Percentiles rank a stretch among this genome's conserved stretches.
Conservation (phyloP, 1,140 invertebrate genomes). For the Magallana gigas region DNA sequence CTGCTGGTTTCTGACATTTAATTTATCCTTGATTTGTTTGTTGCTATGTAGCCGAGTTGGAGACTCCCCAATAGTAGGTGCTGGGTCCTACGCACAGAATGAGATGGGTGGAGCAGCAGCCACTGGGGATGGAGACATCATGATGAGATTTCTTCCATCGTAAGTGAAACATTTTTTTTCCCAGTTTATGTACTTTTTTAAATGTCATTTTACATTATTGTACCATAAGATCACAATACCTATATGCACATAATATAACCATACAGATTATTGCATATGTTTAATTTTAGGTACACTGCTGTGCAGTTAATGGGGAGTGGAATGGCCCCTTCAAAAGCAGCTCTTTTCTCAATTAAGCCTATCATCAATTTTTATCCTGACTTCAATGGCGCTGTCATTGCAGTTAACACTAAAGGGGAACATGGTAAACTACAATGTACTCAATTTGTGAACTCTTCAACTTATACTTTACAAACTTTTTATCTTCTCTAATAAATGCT, state of each 20-base stretch:
- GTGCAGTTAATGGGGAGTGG: conserved; percentile 42
- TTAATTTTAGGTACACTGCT: conserved; percentile 36
- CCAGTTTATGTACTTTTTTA: no score
- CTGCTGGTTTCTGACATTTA: no score
- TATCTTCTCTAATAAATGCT: no score
- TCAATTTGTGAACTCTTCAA: not conserved
- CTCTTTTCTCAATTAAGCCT: not conserved
- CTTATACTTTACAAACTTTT: no score
- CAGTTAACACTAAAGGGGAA: conserved; percentile 34
- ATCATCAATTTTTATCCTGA: conserved; percentile 30
- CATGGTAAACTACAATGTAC: conserved; percentile 15
- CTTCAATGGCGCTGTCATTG: conserved; percentile 39
- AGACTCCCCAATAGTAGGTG: conserved; percentile 96
- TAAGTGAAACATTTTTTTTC: not conserved
- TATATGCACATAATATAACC: no score
- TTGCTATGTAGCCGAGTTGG: conserved; percentile 86
- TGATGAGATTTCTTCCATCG: conserved; percentile 81
- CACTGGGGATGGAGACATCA: conserved; percentile 98
- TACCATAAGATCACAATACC: no score
- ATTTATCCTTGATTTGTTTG: not conserved
- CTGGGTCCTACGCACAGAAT: conserved; percentile 96
- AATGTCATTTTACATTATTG: no score
- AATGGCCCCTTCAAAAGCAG: not conserved
- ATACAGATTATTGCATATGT: not conserved
- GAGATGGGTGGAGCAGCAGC: conserved; percentile 93